Percentiles rank a stretch among this genome's conserved stretches.
Evolutionary conservation across 1,140 invertebrate species (phyloP).

Genomic region (Drosophila tsacasi): DNA sequence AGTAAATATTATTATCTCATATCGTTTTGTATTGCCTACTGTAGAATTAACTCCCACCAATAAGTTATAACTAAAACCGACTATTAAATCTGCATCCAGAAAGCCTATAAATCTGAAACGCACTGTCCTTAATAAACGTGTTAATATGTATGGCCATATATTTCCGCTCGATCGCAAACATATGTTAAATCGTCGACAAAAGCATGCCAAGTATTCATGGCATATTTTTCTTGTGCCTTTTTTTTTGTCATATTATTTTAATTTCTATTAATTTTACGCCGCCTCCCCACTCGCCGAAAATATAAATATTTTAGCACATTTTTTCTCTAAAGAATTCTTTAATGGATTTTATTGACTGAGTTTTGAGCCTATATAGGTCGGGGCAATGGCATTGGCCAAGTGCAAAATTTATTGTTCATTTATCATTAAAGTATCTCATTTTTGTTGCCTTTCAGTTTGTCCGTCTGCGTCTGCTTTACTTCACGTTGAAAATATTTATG

Average conservation of each 20-base stretch:
- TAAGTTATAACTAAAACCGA: neutral
- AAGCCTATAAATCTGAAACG: neutral
- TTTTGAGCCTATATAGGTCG: conserved; percentile 25
- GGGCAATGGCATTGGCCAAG: conserved; percentile 57
- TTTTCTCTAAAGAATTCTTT: conserved; percentile 29
- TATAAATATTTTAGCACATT: conserved; percentile 45
- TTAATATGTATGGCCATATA: conserved; percentile 39
- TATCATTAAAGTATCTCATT: conserved; percentile 51
- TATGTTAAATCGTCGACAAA: conserved; percentile 50
- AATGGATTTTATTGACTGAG: conserved; percentile 55
- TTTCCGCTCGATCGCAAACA: conserved; percentile 58
- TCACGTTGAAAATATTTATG: conserved; percentile 40
- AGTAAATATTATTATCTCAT: too few species aligned
- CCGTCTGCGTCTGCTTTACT: conserved; percentile 23
- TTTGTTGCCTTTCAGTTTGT: conserved; percentile 10
- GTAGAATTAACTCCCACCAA: neutral
- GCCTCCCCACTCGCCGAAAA: neutral
- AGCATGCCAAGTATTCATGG: conserved; percentile 64
- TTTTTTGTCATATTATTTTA: conserved; percentile 44
- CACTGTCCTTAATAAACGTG: conserved; percentile 21
- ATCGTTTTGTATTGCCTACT: too few species aligned
- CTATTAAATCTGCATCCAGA: neutral
- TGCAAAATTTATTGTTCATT: conserved; percentile 69
- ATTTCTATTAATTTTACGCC: conserved; percentile 46
- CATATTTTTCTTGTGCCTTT: conserved; percentile 40